phyloP scores from a whole-genome alignment of 2,797 vertebrate genomes.

The Phylloscopus collybita region DNA sequence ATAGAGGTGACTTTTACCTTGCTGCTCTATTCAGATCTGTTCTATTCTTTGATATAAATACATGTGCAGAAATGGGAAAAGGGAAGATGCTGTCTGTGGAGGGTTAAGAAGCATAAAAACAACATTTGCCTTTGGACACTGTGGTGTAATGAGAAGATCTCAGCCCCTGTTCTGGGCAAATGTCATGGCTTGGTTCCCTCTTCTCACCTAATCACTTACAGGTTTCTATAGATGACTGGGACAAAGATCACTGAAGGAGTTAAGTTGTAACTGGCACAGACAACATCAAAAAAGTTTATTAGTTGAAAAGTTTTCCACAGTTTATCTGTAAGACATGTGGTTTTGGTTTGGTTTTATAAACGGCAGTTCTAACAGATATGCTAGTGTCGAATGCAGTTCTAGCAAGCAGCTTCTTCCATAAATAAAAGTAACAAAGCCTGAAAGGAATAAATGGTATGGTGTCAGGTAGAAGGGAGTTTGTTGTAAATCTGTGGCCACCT shows the following conservation, averaged over 20 bases:
- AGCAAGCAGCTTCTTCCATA: constrained; percentile 28
- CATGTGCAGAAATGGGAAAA: background rate
- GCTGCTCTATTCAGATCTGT: background rate
- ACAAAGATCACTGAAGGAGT: background rate
- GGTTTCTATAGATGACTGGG: background rate
- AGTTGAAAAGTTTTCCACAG: constrained; percentile 46
- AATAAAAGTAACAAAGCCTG: constrained; percentile 31
- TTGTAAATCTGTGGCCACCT: background rate
- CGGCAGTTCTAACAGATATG: constrained; percentile 27
- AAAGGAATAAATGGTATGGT: constrained; percentile 4
- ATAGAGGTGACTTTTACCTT: background rate
- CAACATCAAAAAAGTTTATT: constrained; percentile 24
- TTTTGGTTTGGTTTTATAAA: constrained; percentile 70
- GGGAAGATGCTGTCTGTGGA: background rate
- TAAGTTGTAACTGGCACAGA: constrained; percentile 11
- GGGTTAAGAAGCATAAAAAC: background rate
- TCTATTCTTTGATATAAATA: background rate
- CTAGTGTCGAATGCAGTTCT: constrained; percentile 3
- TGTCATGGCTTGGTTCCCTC: background rate
- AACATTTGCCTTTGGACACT: background rate
- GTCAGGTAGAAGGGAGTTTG: background rate
- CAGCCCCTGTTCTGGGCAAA: background rate
- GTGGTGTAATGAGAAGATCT: background rate
- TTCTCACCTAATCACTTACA: background rate
- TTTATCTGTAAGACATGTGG: constrained; percentile 67